phyloP scores from a whole-genome alignment of 2,888 invertebrate species.

The Abscondita cerata region DNA sequence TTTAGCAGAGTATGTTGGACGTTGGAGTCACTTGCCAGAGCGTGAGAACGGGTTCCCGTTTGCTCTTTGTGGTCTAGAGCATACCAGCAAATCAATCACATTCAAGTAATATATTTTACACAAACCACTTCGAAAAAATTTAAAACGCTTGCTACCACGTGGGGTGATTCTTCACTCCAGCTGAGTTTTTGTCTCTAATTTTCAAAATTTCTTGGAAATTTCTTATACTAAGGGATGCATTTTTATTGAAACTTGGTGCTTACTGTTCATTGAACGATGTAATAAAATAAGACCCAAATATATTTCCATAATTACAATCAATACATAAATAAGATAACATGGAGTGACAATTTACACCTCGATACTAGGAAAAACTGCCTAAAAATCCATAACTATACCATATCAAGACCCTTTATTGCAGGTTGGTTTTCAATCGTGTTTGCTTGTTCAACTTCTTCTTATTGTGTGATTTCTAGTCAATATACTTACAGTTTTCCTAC shows the following conservation, averaged over 20 bases:
- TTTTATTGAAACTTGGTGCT: not conserved
- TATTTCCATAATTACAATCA: not conserved
- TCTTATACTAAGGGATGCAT: not conserved
- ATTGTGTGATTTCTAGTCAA: too few species aligned
- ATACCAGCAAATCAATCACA: not conserved
- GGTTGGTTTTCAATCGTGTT: too few species aligned
- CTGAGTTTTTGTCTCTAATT: constrained; percentile 2
- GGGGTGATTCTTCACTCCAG: not conserved
- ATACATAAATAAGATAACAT: constrained; percentile 2
- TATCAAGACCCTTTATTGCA: too few species aligned
- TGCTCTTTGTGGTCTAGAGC: not conserved
- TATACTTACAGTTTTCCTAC: too few species aligned
- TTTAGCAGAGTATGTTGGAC: not conserved
- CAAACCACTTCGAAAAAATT: not conserved
- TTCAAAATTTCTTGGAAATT: constrained; percentile 7
- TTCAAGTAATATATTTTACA: not conserved
- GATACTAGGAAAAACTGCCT: too few species aligned
- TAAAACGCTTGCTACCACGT: not conserved
- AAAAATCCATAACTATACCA: too few species aligned
- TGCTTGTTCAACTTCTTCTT: too few species aligned
- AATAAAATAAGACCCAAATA: constrained; percentile 1
- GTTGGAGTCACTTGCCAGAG: not conserved
- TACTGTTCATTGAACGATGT: not conserved
- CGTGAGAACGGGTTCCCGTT: not conserved
- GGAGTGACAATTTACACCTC: not conserved